Percentiles rank a stretch among this genome's conserved stretches.
Conservation (phyloP, 2,888 invertebrate species). For the Ecliptopera silaceata region DNA sequence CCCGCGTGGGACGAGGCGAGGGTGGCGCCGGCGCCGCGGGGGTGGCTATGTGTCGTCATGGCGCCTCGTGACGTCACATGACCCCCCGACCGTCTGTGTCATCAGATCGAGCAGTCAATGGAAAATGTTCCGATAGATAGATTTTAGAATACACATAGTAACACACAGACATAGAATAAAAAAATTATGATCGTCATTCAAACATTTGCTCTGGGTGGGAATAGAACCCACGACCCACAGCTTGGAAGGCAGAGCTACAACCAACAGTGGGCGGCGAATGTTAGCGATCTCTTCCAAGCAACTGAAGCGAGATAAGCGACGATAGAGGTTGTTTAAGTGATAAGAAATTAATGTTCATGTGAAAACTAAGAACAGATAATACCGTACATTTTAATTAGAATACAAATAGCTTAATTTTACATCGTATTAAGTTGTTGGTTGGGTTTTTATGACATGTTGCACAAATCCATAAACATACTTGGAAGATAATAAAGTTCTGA, state of each 20-base stretch:
- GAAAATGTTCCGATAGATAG: background rate
- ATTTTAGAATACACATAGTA: too few species aligned
- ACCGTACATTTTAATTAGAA: background rate
- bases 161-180: too few species aligned
- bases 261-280: too few species aligned
- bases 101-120: background rate
- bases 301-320: too few species aligned
- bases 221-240: too few species aligned
- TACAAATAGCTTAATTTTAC: background rate
- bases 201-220: too few species aligned
- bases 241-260: too few species aligned
- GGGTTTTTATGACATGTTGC: conserved; percentile 5
- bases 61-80: too few species aligned
- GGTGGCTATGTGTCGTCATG: conserved; percentile 17
- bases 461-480: background rate
- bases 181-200: too few species aligned
- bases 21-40: background rate
- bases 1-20: conserved; percentile 31
- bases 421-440: background rate
- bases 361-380: background rate
- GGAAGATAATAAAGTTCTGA: background rate
- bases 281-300: too few species aligned
- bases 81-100: conserved; percentile 2
- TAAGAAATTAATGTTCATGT: too few species aligned
- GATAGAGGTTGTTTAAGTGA: too few species aligned